These are phyloP conservation scores for Okapia johnstoni DNA, from an alignment of 2,113 vertebrate genomes.

Conservation along the genomic window DNA sequence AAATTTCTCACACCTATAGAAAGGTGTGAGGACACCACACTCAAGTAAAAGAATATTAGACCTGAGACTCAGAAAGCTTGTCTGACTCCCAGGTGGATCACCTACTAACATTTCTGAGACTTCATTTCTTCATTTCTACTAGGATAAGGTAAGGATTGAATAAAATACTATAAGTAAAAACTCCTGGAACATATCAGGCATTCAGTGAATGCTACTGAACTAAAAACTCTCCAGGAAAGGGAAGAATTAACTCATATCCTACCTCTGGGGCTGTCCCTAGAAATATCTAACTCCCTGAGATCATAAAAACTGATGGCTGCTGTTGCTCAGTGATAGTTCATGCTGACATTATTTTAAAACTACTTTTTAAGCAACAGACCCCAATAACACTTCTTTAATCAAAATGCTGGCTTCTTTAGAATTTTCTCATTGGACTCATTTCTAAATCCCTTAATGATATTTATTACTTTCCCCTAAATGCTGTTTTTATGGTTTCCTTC, in stretches of 20 bases:
- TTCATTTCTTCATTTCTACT: not conserved
- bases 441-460: not conserved
- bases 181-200: not conserved
- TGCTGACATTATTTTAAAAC: not conserved
- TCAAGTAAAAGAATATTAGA: not conserved
- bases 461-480: not conserved
- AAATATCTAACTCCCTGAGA: not conserved
- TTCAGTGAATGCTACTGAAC: not conserved
- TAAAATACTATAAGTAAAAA: not conserved
- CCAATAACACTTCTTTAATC: not conserved
- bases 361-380: not conserved
- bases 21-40: not conserved
- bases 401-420: slow-evolving; percentile 1
- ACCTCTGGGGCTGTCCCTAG: not conserved
- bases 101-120: not conserved
- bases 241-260: not conserved
- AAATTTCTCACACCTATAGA: not conserved
- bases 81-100: not conserved
- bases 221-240: not conserved
- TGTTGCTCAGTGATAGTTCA: not conserved
- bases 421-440: not conserved
- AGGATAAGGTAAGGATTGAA: not conserved
- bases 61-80: not conserved
- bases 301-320: not conserved
- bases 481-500: slow-evolving; percentile 28